Conservation (phyloP, 1,140 invertebrate genomes). For the Geopemphigus sp. region DNA sequence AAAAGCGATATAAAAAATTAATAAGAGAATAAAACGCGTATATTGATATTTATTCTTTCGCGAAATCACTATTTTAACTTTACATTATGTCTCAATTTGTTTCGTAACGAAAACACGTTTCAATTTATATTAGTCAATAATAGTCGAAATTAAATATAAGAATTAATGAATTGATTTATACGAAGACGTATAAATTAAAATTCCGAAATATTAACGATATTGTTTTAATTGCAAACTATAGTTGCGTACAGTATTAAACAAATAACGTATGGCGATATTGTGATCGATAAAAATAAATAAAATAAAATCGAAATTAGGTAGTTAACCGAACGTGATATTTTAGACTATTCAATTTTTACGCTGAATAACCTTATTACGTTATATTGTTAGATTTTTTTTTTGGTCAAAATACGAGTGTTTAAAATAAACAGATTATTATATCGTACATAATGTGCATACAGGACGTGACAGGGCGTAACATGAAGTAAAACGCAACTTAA, state of each 20-base stretch:
- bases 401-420: background rate
- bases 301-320: background rate
- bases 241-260: too few relatives aligned
- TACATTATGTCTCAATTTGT: background rate
- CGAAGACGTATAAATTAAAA: too few relatives aligned
- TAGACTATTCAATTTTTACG: background rate
- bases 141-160: too few relatives aligned
- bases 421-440: background rate
- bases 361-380: background rate
- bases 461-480: slow-evolving; percentile 41
- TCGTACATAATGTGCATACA: too few relatives aligned
- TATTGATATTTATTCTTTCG: too few relatives aligned
- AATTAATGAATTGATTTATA: too few relatives aligned
- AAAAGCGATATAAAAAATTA: too few relatives aligned
- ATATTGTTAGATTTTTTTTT: background rate
- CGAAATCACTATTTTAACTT: background rate
- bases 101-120: background rate
- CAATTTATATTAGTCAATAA: background rate
- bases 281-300: too few relatives aligned
- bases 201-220: too few relatives aligned
- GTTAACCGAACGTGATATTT: background rate
- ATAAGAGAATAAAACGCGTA: too few relatives aligned
- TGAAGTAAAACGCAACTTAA: slow-evolving; percentile 15
- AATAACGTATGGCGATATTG: too few relatives aligned
- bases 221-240: too few relatives aligned